Percentiles rank a stretch among this genome's conserved stretches.
These are phyloP conservation scores for Heterocephalus glaber DNA, from an alignment of 2,113 vertebrate species.

Conservation along the genomic window DNA sequence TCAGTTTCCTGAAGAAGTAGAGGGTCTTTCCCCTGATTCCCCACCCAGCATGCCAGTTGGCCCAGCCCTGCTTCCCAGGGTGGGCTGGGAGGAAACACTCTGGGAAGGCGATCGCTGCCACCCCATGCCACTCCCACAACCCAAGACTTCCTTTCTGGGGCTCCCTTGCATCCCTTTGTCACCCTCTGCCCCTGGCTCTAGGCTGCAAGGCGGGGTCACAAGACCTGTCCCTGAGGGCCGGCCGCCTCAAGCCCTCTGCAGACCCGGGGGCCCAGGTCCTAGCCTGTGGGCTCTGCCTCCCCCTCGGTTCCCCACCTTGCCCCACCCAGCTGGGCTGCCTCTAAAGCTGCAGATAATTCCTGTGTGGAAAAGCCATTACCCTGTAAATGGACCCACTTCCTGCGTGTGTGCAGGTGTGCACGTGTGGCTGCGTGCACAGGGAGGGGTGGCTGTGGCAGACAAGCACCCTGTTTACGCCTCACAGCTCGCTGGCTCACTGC, in stretches of 20 bases:
- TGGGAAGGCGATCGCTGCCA: background rate
- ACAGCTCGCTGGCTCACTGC: background rate
- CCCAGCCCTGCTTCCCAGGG: background rate
- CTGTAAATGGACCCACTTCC: constrained; percentile 28
- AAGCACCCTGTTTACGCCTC: background rate
- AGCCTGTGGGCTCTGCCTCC: background rate
- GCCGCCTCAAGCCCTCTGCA: fast-evolving
- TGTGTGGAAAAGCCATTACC: constrained; percentile 58
- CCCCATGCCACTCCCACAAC: background rate
- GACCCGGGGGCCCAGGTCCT: background rate
- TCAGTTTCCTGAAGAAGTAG: background rate
- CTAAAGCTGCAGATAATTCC: constrained; percentile 66
- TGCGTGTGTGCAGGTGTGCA: background rate
- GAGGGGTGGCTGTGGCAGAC: background rate
- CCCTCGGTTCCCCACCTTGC: background rate
- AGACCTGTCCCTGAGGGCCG: background rate
- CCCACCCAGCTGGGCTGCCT: background rate
- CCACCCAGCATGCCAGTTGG: background rate
- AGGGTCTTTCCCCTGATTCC: background rate
- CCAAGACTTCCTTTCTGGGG: background rate
- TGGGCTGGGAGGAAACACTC: background rate
- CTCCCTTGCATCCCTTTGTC: background rate
- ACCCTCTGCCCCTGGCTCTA: background rate
- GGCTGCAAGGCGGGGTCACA: background rate
- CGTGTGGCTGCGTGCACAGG: fast-evolving